Evolutionary conservation across 2,113 vertebrate species (phyloP).

Genomic region (Polypterus senegalus): DNA sequence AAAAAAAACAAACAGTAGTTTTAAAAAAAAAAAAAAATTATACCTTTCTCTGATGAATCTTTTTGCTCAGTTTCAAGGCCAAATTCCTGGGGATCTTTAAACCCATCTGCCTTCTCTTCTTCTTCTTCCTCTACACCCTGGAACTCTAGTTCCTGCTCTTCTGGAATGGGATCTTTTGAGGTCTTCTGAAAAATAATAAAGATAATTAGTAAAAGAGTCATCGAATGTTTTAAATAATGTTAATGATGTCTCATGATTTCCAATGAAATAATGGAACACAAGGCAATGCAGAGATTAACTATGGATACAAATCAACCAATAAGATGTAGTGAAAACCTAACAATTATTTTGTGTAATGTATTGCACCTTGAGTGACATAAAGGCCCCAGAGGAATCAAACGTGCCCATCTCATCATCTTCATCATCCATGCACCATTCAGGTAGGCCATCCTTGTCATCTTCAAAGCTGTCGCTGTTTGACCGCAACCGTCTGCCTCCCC

Average conservation of each 20-base stretch:
- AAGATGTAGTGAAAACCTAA: too few species aligned
- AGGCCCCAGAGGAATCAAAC: constrained; percentile 80
- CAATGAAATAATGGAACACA: too few species aligned
- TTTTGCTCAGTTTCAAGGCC: neutral
- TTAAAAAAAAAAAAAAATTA: too few species aligned
- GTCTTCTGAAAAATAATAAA: constrained; percentile 30
- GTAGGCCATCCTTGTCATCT: constrained; percentile 75
- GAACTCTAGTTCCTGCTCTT: constrained; percentile 47
- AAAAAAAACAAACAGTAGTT: neutral
- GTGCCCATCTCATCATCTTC: constrained; percentile 83
- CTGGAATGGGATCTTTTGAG: constrained; percentile 38
- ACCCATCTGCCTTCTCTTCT: constrained; percentile 11
- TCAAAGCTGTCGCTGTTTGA: constrained; percentile 55
- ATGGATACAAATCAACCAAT: too few species aligned
- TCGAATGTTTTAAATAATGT: too few species aligned
- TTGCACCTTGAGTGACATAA: constrained; percentile 69
- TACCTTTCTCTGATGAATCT: neutral
- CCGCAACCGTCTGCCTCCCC: constrained; percentile 38
- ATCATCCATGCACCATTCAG: constrained; percentile 81
- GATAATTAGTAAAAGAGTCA: neutral
- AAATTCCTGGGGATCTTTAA: neutral
- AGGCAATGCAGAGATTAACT: too few species aligned
- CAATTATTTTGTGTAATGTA: too few species aligned
- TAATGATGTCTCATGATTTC: too few species aligned
- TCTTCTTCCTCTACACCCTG: constrained; percentile 42